Conservation (phyloP, 1,140 invertebrate genomes). For the Steinernema khuongi region DNA sequence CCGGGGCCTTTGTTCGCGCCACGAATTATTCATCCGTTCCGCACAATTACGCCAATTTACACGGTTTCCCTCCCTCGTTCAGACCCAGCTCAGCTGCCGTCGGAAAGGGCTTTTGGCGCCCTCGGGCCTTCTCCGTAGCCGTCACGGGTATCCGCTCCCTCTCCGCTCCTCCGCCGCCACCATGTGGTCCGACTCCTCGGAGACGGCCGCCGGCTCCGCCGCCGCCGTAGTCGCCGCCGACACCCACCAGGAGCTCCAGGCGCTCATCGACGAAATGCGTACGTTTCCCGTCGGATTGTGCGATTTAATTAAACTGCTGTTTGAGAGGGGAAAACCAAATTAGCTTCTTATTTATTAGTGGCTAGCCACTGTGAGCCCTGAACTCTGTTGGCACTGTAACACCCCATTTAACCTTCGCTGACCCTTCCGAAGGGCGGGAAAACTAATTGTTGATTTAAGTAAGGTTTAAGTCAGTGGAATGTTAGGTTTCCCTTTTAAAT, state of each 20-base stretch:
- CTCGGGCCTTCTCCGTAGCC: neutral
- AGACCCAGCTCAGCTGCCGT: neutral
- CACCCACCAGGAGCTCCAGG: conserved; percentile 40
- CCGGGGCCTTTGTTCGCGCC: neutral
- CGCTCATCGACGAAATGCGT: conserved; percentile 57
- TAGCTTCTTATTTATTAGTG: no score
- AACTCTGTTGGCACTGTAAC: no score
- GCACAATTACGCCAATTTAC: conserved; percentile 1
- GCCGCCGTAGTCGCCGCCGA: conserved; percentile 31
- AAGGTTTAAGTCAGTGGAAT: no score
- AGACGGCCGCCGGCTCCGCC: conserved; percentile 1
- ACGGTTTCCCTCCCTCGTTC: neutral
- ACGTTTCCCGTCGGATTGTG: conserved; percentile 1
- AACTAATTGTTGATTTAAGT: no score
- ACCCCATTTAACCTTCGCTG: no score
- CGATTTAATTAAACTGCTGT: neutral
- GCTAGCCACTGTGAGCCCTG: no score
- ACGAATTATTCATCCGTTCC: conserved; percentile 2
- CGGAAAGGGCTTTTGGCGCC: neutral
- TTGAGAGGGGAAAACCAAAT: neutral
- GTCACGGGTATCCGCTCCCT: neutral
- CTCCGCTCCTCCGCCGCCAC: neutral
- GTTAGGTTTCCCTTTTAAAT: no score
- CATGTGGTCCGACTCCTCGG: neutral
- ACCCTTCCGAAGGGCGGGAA: no score